These are phyloP conservation scores for Leucoma salicis DNA, from an alignment of 2,888 invertebrate genomes.

Conservation along the genomic window DNA sequence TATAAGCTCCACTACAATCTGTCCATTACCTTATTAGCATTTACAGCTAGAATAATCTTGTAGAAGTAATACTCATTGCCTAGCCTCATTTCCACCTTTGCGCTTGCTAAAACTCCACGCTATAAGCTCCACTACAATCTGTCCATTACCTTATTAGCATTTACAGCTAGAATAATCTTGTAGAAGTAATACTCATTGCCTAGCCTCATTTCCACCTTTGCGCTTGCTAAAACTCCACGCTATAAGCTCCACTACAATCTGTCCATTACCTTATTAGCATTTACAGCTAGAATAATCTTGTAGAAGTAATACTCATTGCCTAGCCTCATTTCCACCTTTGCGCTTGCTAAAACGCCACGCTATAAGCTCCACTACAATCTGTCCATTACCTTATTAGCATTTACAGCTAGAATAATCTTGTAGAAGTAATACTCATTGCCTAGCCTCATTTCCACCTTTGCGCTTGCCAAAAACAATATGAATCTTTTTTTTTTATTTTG, in stretches of 20 bases:
- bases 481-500: too few relatives aligned
- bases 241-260: neutral
- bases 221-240: constrained; percentile 1
- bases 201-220: constrained; percentile 5
- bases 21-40: constrained; percentile 8
- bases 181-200: constrained; percentile 4
- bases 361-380: too few relatives aligned
- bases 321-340: constrained; percentile 5
- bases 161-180: constrained; percentile 10
- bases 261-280: constrained; percentile 8
- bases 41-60: constrained; percentile 10
- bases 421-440: too few relatives aligned
- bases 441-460: too few relatives aligned
- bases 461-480: too few relatives aligned
- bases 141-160: constrained; percentile 8
- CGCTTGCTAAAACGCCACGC: constrained; percentile 1
- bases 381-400: too few relatives aligned
- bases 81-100: constrained; percentile 5
- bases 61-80: constrained; percentile 4
- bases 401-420: too few relatives aligned
- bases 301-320: constrained; percentile 4
- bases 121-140: neutral
- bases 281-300: constrained; percentile 10
- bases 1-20: neutral
- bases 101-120: constrained; percentile 1